These are phyloP conservation scores for Cecidostiba fungosa DNA, from an alignment of 2,888 invertebrate species.

Conservation along the genomic window DNA sequence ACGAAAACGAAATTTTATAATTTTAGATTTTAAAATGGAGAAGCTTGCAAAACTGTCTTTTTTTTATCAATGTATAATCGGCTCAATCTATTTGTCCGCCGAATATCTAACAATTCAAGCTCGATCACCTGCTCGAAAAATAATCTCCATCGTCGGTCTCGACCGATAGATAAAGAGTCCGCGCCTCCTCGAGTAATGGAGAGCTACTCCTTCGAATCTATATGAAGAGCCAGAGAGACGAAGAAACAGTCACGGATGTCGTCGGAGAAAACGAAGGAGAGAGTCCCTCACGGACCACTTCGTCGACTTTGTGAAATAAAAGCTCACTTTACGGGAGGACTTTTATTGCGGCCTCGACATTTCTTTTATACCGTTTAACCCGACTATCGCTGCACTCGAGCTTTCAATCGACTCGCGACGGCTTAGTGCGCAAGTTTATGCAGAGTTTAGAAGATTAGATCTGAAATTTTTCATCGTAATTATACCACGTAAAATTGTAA, in stretches of 20 bases:
- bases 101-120: background rate
- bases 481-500: background rate
- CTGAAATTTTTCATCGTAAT: background rate
- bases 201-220: background rate
- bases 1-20: no score
- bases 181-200: background rate
- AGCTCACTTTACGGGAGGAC: conserved; percentile 75
- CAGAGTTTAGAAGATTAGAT: conserved; percentile 9
- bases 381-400: conserved; percentile 35
- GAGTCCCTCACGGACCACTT: conserved; percentile 73
- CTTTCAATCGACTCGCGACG: conserved; percentile 74
- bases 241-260: conserved; percentile 18
- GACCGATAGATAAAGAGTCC: background rate
- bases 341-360: conserved; percentile 76
- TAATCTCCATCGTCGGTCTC: background rate
- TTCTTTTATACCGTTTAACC: conserved; percentile 74
- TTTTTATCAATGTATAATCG: no score
- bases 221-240: background rate
- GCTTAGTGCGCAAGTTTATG: conserved; percentile 57
- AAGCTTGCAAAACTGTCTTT: no score
- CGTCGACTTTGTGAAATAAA: conserved; percentile 77
- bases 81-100: no score
- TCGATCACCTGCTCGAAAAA: background rate
- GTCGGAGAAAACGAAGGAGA: background rate
- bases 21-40: no score